Conservation (phyloP, 2,797 vertebrate genomes). For the Falco novaeseelandiae region DNA sequence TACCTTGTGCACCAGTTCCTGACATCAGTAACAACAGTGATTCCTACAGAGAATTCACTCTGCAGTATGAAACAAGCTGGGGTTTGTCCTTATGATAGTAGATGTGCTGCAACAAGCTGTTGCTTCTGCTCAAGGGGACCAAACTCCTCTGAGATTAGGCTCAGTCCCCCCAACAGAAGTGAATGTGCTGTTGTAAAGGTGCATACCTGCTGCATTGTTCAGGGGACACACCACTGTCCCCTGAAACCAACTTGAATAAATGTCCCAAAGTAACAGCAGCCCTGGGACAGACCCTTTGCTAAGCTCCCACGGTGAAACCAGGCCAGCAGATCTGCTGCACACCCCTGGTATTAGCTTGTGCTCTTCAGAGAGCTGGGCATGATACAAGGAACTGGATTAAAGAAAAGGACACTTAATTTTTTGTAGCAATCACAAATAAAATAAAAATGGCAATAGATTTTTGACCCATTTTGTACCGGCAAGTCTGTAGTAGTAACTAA, state of each 20-base stretch:
- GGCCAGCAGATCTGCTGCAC: not conserved
- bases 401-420: not conserved
- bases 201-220: not conserved
- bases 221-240: fast-evolving
- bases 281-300: not conserved
- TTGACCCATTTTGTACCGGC: not conserved
- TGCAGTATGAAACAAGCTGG: not conserved
- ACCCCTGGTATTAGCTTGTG: not conserved
- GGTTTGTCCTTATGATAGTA: not conserved
- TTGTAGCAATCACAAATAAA: not conserved
- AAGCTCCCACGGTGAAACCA: not conserved
- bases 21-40: not conserved
- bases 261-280: not conserved
- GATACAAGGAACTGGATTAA: not conserved
- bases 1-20: fast-evolving
- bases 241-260: not conserved
- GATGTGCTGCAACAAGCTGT: not conserved
- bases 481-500: not conserved
- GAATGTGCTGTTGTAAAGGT: not conserved
- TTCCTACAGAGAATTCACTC: not conserved
- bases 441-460: not conserved
- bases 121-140: not conserved
- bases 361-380: not conserved
- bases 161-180: fast-evolving
- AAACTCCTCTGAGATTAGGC: not conserved